Evolutionary conservation across 2,888 invertebrate genomes (phyloP).

Genomic region (Endotricha flammealis): DNA sequence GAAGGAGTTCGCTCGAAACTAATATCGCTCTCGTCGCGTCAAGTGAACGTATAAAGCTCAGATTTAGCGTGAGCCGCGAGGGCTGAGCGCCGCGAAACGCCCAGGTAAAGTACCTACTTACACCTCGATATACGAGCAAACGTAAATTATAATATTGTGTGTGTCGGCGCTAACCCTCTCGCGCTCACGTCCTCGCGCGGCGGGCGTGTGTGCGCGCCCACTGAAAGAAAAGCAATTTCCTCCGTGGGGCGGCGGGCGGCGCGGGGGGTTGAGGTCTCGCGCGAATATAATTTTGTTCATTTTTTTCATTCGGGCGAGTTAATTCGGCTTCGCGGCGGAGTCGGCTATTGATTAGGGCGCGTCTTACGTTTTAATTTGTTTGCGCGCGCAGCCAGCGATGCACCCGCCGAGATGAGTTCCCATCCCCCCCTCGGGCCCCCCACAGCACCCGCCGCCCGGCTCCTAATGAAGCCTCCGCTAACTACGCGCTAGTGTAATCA

Average conservation of each 20-base stretch:
- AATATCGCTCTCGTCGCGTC: constrained; percentile 76
- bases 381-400: constrained; percentile 75
- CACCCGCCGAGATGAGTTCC: constrained; percentile 68
- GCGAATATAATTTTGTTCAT: constrained; percentile 79
- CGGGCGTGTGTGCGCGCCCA: constrained; percentile 70
- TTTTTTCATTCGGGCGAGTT: constrained; percentile 77
- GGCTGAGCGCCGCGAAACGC: constrained; percentile 73
- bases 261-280: constrained; percentile 65
- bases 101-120: constrained; percentile 77
- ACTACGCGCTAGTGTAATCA: constrained; percentile 59
- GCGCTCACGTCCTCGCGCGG: constrained; percentile 45
- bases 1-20: constrained; percentile 71
- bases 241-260: constrained; percentile 51
- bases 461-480: constrained; percentile 69
- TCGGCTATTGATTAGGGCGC: constrained; percentile 78
- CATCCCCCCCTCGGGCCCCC: constrained; percentile 29
- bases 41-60: constrained; percentile 78
- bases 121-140: constrained; percentile 75
- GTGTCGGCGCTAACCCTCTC: constrained; percentile 73
- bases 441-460: constrained; percentile 26
- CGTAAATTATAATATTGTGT: constrained; percentile 79
- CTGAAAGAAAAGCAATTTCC: constrained; percentile 79
- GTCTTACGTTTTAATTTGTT: constrained; percentile 79
- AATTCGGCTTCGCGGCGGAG: constrained; percentile 75
- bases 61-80: constrained; percentile 74